A percentile compares a stretch with the other conserved stretches of the same genome.
phyloP scores from a whole-genome alignment of 2,888 invertebrate species.

The Pachydiplax longipennis region DNA sequence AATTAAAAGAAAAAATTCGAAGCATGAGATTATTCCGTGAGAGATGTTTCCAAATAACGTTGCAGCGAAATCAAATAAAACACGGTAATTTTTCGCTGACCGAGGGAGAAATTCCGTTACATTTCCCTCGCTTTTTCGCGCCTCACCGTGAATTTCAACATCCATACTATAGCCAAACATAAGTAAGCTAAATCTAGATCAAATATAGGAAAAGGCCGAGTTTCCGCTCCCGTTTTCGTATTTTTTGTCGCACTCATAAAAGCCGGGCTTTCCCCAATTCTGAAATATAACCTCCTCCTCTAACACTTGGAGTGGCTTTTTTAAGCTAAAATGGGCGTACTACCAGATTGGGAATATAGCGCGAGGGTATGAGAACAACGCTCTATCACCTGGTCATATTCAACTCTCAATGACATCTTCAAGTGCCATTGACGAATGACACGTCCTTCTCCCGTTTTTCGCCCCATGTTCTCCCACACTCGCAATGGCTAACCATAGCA shows the following conservation, averaged over 20 bases:
- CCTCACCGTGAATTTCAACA: too few species aligned
- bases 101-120: too few species aligned
- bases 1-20: too few species aligned
- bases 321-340: neutral
- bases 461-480: neutral
- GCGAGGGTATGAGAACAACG: neutral
- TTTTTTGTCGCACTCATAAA: neutral
- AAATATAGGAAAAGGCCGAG: neutral
- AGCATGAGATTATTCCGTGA: too few species aligned
- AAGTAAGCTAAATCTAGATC: too few species aligned
- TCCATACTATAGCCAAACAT: too few species aligned
- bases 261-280: neutral
- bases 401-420: neutral
- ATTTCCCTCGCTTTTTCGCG: too few species aligned
- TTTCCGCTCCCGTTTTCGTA: neutral
- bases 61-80: too few species aligned
- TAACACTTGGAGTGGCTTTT: neutral
- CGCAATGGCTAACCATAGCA: neutral
- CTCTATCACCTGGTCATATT: slow-evolving; percentile 4
- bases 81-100: too few species aligned
- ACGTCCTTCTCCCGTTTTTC: neutral
- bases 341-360: neutral
- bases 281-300: neutral
- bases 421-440: neutral
- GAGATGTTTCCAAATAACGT: too few species aligned